Percentiles rank a stretch among this genome's conserved stretches.
These are phyloP conservation scores for Lamellibrachia satsuma DNA, from an alignment of 2,888 invertebrate species.

Conservation along the genomic window DNA sequence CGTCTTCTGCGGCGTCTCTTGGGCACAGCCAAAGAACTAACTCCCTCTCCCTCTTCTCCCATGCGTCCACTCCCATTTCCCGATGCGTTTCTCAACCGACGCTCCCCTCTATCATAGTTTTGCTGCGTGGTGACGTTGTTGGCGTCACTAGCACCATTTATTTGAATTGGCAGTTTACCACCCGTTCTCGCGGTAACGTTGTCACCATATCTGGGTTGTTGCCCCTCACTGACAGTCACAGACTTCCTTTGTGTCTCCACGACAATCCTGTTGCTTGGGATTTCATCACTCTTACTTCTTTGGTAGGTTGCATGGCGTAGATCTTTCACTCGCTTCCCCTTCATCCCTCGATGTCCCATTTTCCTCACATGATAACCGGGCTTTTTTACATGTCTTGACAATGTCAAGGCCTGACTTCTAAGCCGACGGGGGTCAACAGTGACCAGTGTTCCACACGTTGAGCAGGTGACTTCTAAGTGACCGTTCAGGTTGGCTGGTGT, in stretches of 20 bases:
- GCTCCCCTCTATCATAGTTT: neutral
- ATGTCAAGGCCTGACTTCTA: neutral
- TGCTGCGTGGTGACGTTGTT: neutral
- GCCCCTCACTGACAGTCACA: neutral
- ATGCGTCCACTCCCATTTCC: neutral
- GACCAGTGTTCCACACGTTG: neutral
- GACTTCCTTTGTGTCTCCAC: neutral
- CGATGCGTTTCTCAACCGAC: neutral
- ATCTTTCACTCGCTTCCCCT: neutral
- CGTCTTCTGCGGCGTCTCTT: constrained; percentile 7
- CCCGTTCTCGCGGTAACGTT: neutral
- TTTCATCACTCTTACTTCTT: constrained; percentile 10
- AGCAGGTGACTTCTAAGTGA: neutral
- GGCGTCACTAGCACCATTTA: neutral
- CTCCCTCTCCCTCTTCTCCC: neutral
- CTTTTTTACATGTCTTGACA: neutral
- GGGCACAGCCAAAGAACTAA: neutral
- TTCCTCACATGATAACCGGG: neutral
- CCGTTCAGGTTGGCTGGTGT: neutral
- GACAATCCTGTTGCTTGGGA: neutral
- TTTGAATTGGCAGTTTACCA: neutral
- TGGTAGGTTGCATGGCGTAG: neutral
- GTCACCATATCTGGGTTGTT: neutral
- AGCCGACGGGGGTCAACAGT: neutral
- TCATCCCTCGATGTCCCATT: neutral